phyloP scores from a whole-genome alignment of 2,888 invertebrate genomes.

The Capitulum mitella region DNA sequence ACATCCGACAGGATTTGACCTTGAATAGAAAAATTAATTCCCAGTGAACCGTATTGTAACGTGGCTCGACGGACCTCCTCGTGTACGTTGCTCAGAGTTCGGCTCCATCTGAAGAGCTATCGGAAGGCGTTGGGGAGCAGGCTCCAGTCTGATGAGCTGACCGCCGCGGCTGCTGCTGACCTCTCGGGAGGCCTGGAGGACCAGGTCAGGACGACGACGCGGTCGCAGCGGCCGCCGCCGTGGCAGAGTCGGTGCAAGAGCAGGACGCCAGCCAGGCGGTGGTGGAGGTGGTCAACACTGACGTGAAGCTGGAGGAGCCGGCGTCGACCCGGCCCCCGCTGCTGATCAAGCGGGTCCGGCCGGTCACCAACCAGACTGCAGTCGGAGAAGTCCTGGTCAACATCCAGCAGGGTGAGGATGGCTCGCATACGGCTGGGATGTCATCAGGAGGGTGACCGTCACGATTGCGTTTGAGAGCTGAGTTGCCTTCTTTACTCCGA shows the following conservation, averaged over 20 bases:
- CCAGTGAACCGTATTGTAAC: too few relatives aligned
- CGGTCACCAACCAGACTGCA: neutral
- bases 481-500: too few relatives aligned
- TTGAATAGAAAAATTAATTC: too few relatives aligned
- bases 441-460: too few relatives aligned
- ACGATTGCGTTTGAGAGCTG: too few relatives aligned
- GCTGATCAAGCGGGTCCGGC: neutral
- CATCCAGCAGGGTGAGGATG: neutral
- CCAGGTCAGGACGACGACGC: neutral
- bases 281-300: neutral
- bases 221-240: neutral
- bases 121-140: too few relatives aligned
- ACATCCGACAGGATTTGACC: too few relatives aligned
- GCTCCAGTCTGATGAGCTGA: too few relatives aligned
- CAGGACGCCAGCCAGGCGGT: conserved; percentile 21
- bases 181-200: neutral
- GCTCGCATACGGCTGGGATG: too few relatives aligned
- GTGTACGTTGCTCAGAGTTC: too few relatives aligned
- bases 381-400: conserved; percentile 1
- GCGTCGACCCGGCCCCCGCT: neutral
- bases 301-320: neutral
- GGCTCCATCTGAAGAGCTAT: too few relatives aligned
- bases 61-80: too few relatives aligned
- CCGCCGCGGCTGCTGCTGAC: neutral
- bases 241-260: conserved; percentile 31